Conservation (phyloP, 2,888 invertebrate species). For the Pristionchus entomophagus region DNA sequence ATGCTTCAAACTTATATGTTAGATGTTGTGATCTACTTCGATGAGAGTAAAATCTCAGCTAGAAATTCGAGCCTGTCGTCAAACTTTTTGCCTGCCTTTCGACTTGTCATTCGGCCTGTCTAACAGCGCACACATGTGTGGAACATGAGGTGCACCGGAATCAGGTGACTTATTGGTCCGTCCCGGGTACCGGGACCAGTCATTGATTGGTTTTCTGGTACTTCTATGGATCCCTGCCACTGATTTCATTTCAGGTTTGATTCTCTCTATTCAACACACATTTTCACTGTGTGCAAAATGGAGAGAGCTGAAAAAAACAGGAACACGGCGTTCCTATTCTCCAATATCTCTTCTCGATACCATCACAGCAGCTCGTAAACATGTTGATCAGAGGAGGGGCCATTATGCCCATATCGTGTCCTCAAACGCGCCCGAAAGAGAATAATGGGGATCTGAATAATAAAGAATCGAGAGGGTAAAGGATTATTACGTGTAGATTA, state of each 20-base stretch:
- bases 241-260: no score
- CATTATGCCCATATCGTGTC: slow-evolving; percentile 24
- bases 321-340: no score
- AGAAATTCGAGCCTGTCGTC: neutral
- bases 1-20: no score
- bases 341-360: neutral
- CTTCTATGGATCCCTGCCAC: no score
- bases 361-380: neutral
- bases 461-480: neutral
- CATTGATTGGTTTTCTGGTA: no score
- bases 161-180: neutral
- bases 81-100: slow-evolving; percentile 2
- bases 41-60: slow-evolving; percentile 12
- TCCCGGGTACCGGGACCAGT: no score
- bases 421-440: slow-evolving; percentile 4
- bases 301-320: no score
- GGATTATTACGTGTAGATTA: slow-evolving; percentile 33
- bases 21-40: no score
- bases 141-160: slow-evolving; percentile 23
- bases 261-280: no score
- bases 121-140: slow-evolving; percentile 13
- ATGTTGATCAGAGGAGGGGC: slow-evolving; percentile 33
- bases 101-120: neutral
- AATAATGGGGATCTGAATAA: slow-evolving; percentile 26
- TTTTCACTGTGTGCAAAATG: no score